Base-by-base conservation (phyloP, 2,797 vertebrate genomes). In the Craterocephalus amniculus region DNA sequence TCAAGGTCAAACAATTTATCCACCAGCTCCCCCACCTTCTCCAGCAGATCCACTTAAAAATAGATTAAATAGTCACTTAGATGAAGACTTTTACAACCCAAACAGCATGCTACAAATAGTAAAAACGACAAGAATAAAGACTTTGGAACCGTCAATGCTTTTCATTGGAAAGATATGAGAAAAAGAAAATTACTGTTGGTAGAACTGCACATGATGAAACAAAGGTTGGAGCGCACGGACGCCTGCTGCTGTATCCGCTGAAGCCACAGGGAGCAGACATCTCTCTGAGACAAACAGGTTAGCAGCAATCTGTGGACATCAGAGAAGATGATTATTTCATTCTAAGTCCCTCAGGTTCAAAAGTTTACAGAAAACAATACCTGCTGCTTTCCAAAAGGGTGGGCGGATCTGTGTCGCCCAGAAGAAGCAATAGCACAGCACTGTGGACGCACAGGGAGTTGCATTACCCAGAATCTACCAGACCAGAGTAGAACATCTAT, bases 191-290 rank as follows among this genome's bases (percentile, higher is more conserved):
- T 91, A 99, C 98, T 93, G 61, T 97, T 98, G 55, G 97, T 99
- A 63, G 97, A 99, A 84, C 97, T 98, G 88, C 92, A 93, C 96
- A 99, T 99, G 89, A 99, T 97, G 91, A 99, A 99, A 73, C 96
- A 96, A 49, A 99, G 88, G 76, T 88, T 96, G 77, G 93, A 86
- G 51, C 89, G 91, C 36, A 97, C 91, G 0, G 94, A 94, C 0
- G 80, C 84, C 67, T 94, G 92, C 68, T 95, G 93, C 63, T 74
- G 86, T 85, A 99, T 95, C 83, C 96, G 95, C 76, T 96, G 94
- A 74, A 98, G 90, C 97, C 97, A 99, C 67, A 95, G 77, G 29
- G 80, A 94, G 73, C 95, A 92, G 78, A 96, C 95, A 58, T 96
- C 95, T 74, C 94, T 89, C 78, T 97, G 97, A 80, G 96, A 97